Base-by-base conservation (phyloP, 2,113 vertebrate genomes). In the Myodes glareolus region DNA sequence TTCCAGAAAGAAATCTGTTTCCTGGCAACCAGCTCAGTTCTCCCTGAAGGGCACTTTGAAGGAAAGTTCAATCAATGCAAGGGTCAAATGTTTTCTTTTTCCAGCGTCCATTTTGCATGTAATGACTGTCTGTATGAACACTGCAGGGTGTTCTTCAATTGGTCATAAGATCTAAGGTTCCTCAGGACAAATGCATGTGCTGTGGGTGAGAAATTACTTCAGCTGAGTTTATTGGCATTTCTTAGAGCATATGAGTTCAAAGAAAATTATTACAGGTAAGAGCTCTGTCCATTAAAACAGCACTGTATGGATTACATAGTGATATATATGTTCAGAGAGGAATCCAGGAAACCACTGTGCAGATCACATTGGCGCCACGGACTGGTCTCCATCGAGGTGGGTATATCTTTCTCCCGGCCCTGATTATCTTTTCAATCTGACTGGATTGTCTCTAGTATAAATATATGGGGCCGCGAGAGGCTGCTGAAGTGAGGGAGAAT, bases 251-350 rank as follows among this genome's bases (percentile, higher is more conserved):
- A 97, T 98, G 98, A 98, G 97, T 98, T 98, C 98, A 98, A 98
- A 98, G 98, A 98, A 98, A 98, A 99, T 98, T 98, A 98, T 98
- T 98, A 98, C 97, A 98, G 98, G 98, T 97, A 98, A 98, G 98
- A 98, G 97, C 94, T 98, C 98, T 98, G 97, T 97, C 98, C 29
- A 87, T 98, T 98, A 97, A 98, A 98, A 97, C 33, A 14, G 97
- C 96, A 97, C 92, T 96, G 52, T 98, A 98, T 98, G 98, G 98
- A 98, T 98, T 98, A 96, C 94, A 96, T 96, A 97, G 97, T 98
- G 98, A 98, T 98, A 97, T 97, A 58, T 58, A 94, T 87, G 92
- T 98, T 93, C 90, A 96, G 70, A 98, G 97, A 98, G 97, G 98
- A 89, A 96, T 97, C 96, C 97, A 97, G 98, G 97, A 98, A 98